Evolutionary conservation across 1,140 invertebrate species (phyloP).

Genomic region (Drosophila guanche): DNA sequence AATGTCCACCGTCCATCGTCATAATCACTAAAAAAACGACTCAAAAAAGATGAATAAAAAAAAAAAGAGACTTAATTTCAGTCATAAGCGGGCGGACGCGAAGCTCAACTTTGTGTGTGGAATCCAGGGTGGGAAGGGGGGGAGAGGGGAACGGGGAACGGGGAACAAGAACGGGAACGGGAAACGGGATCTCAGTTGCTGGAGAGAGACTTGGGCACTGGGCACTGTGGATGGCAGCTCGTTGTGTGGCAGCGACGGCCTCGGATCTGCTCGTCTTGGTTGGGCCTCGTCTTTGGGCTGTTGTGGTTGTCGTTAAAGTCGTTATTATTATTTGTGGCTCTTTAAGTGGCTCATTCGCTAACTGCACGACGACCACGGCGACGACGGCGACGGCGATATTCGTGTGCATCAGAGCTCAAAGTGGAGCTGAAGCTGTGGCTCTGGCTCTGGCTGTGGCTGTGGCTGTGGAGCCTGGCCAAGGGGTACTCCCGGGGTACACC

Average conservation of each 20-base stretch:
- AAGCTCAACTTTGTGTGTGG: conserved; percentile 66
- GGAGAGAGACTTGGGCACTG: conserved; percentile 3
- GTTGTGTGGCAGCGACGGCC: conserved; percentile 51
- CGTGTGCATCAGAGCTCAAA: conserved; percentile 60
- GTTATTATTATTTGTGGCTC: conserved; percentile 82
- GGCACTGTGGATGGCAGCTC: conserved; percentile 5
- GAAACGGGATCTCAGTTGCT: background rate
- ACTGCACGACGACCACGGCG: conserved; percentile 77
- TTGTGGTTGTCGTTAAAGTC: conserved; percentile 79
- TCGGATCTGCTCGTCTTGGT: conserved; percentile 42
- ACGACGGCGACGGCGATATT: conserved; percentile 65
- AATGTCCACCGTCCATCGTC: background rate
- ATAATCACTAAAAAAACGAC: conserved; percentile 1
- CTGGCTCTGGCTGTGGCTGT: background rate
- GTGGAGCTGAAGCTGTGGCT: background rate
- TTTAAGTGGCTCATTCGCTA: conserved; percentile 82
- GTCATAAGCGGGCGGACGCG: conserved; percentile 70
- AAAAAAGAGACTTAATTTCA: conserved; percentile 53
- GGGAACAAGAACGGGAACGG: too few species aligned
- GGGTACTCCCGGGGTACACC: conserved; percentile 1
- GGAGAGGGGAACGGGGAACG: too few species aligned
- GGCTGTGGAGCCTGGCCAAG: conserved; percentile 4
- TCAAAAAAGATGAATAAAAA: conserved; percentile 24
- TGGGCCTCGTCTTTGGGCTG: conserved; percentile 34
- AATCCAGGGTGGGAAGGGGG: background rate